phyloP scores from a whole-genome alignment of 1,140 invertebrate genomes.

The Cherax quadricarinatus region DNA sequence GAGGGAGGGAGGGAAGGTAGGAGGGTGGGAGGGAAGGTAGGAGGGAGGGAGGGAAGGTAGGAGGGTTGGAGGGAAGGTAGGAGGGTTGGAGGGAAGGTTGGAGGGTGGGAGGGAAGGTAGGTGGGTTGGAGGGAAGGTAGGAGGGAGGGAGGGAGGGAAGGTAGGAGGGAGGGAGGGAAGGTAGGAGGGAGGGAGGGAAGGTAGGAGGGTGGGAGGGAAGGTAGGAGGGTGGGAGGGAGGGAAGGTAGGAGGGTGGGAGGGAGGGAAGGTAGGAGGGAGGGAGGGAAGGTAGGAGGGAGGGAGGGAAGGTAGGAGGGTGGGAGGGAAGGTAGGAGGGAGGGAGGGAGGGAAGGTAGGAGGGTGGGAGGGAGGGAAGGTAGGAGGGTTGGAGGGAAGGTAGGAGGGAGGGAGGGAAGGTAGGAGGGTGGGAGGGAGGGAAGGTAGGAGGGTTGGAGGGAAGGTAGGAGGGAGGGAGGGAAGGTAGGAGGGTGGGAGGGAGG shows the following conservation, averaged over 20 bases:
- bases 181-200: background rate
- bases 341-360: no score
- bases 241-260: background rate
- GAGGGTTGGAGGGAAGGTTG: background rate
- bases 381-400: no score
- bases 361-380: no score
- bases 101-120: no score
- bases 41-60: constrained; percentile 1
- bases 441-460: background rate
- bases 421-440: background rate
- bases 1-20: background rate
- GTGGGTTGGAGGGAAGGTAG: no score
- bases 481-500: background rate
- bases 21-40: background rate
- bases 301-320: background rate
- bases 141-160: no score
- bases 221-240: background rate
- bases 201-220: background rate
- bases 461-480: background rate
- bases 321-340: no score
- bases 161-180: background rate
- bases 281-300: background rate
- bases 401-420: background rate
- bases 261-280: background rate
- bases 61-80: background rate